Conservation (phyloP, 1,140 invertebrate species). For the Camponotus pennsylvanicus region DNA sequence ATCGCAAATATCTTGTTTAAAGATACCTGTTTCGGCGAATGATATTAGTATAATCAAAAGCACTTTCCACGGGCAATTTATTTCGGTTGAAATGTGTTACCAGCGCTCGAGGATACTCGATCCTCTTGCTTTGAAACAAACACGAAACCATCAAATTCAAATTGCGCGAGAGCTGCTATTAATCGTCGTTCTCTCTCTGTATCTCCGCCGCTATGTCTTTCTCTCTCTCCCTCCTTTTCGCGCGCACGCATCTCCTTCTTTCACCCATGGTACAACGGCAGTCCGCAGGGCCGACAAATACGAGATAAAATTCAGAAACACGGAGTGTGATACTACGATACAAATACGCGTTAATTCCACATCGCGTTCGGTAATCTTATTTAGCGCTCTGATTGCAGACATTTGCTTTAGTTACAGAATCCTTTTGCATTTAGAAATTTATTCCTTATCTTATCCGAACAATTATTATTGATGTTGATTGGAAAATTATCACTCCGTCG, state of each 20-base stretch:
- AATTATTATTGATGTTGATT: conserved; percentile 11
- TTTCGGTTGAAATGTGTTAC: conserved; percentile 47
- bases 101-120: conserved; percentile 28
- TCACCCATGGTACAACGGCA: too few relatives aligned
- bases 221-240: background rate
- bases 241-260: background rate
- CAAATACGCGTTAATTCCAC: conserved; percentile 46
- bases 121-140: conserved; percentile 38
- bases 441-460: background rate
- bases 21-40: conserved; percentile 29
- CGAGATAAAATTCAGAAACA: conserved; percentile 38
- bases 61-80: conserved; percentile 30
- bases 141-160: conserved; percentile 53
- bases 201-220: background rate
- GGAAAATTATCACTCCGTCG: conserved; percentile 21
- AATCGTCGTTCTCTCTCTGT: conserved; percentile 18
- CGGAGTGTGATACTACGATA: conserved; percentile 23
- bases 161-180: conserved; percentile 9
- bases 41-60: conserved; percentile 57
- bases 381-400: conserved; percentile 38
- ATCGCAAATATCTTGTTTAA: conserved; percentile 37
- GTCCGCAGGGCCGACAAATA: background rate
- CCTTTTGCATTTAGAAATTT: conserved; percentile 36
- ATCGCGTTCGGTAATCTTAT: conserved; percentile 37
- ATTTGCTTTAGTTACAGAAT: conserved; percentile 32